These are phyloP conservation scores for Stenoptilia bipunctidactyla DNA, from an alignment of 2,888 invertebrate genomes.

Conservation along the genomic window DNA sequence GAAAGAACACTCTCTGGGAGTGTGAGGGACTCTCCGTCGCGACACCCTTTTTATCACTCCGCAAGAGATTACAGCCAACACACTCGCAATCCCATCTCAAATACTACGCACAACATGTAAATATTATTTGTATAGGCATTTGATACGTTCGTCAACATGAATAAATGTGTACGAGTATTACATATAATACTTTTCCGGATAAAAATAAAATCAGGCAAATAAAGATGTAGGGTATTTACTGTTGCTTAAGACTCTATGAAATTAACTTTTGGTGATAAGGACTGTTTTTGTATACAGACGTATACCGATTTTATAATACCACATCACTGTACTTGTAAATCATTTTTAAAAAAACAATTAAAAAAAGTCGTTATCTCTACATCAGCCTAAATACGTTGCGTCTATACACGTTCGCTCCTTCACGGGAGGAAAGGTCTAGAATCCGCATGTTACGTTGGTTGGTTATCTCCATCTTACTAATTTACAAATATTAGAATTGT, in stretches of 20 bases:
- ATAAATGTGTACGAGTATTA: conserved; percentile 17
- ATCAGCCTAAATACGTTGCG: no score
- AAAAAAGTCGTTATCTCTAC: no score
- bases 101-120: conserved; percentile 54
- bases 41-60: conserved; percentile 43
- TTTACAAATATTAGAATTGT: no score
- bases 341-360: background rate
- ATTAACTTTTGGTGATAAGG: no score
- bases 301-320: background rate
- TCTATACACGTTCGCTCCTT: no score
- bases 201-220: background rate
- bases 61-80: conserved; percentile 30
- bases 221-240: no score
- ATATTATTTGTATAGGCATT: conserved; percentile 52
- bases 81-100: conserved; percentile 43
- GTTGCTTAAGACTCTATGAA: no score
- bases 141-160: conserved; percentile 20
- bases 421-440: no score
- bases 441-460: no score
- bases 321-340: background rate
- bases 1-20: conserved; percentile 52
- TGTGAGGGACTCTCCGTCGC: conserved; percentile 28
- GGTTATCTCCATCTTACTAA: no score
- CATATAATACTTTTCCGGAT: conserved; percentile 9
- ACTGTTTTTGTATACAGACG: background rate